Base-by-base conservation (phyloP, 1,140 invertebrate species). In the Cyclargus thomasi region DNA sequence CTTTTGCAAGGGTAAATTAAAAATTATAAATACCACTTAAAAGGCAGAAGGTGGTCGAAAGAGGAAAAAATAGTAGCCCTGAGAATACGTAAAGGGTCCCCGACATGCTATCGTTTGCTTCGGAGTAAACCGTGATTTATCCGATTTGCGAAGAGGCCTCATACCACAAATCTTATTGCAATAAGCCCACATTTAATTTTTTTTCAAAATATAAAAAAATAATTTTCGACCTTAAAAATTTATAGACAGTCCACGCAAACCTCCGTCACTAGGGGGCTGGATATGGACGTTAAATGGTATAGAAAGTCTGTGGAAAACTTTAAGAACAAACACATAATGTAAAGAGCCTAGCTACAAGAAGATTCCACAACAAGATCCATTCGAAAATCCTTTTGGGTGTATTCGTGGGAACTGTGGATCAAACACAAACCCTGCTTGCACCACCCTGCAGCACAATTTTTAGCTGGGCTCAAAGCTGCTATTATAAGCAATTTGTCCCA, bases 61-160 rank as follows among this genome's bases (percentile, higher is more conserved):
- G 73, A 71, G 14, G 62, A 65, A 53, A 71, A 74, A 69, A 74
- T 74, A 20, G 62, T 53, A 62, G 70, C 70, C 6, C 20, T 70
- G 22, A 70, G 70, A 39, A 20, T 74, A 1, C 72, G 62, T 36
- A 74, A 72, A 67, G 67, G 68, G 20, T 74, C 73, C 22, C 73
- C 73, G 63, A 68, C 70, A 14, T 70, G 67, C 17, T 74, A 74
- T 29, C 11, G 62, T n/a, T 35, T 74, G 22, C 47, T 74, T 29
- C 23, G 2, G 23, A 3, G 2, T 29, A 29, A 29, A 29, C 23
- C 2, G 23, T 29, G 23, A 29, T 3, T 3, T 6, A 29, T 29
- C 23, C 2, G 23, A 29, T 29, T 29, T 29, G 6, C 2, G 23
- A 6, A 29, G 23, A 29, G 23, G 23, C 6, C 2, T 29, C 23